Percentiles rank a stretch among this genome's conserved stretches.
Evolutionary conservation across 2,888 invertebrate species (phyloP).

Genomic region (Barypeithes pellucidus): DNA sequence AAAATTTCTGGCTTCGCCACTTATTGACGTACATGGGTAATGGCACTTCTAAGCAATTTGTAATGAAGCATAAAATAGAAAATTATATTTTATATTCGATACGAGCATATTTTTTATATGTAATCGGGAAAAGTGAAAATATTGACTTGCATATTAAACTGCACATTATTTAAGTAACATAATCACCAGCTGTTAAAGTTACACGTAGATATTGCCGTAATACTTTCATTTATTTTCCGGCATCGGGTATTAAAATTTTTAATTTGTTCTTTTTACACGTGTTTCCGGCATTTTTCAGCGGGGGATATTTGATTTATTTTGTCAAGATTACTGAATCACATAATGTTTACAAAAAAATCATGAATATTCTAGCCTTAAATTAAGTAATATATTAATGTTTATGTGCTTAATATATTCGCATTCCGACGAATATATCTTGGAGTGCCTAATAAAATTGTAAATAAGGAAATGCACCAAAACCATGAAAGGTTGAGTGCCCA

Average conservation of each 20-base stretch:
- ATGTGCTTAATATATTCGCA: too few species aligned
- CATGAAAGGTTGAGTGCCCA: too few species aligned
- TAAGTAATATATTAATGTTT: too few species aligned
- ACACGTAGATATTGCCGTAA: background rate
- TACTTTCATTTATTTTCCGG: constrained; percentile 23
- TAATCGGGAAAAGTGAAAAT: constrained; percentile 18
- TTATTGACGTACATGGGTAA: too few species aligned
- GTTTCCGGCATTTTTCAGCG: background rate
- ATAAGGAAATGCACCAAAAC: too few species aligned
- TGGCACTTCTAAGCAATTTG: too few species aligned
- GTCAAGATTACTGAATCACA: background rate
- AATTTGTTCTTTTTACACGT: background rate
- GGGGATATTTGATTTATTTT: background rate
- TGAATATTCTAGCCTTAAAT: too few species aligned
- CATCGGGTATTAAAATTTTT: background rate
- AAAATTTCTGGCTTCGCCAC: too few species aligned
- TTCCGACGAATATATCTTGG: too few species aligned
- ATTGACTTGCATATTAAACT: constrained; percentile 6
- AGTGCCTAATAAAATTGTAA: too few species aligned
- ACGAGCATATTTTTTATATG: background rate
- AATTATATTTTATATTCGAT: background rate
- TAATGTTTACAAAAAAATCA: background rate
- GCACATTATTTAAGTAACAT: constrained; percentile 24
- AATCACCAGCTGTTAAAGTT: constrained; percentile 30
- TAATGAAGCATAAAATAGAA: background rate